Percentiles rank a stretch among this genome's conserved stretches.
phyloP scores from a whole-genome alignment of 2,113 vertebrate genomes.

The Potamarius usumacintae region DNA sequence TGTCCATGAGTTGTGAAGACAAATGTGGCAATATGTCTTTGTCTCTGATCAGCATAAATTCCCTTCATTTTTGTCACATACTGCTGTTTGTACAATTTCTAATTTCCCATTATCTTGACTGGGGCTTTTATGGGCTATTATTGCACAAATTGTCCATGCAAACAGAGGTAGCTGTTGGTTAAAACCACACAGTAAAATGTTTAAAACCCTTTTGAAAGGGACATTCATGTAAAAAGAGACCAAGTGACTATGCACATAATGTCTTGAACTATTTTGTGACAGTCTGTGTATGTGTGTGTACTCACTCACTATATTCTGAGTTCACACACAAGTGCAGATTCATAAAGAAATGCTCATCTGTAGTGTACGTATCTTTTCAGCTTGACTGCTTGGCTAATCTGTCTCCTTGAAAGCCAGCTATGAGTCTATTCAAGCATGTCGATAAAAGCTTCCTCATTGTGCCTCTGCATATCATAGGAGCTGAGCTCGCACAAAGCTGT shows the following conservation, averaged over 20 bases:
- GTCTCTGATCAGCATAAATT: constrained; percentile 52
- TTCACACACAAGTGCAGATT: neutral
- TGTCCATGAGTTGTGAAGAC: constrained; percentile 55
- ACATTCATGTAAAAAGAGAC: neutral
- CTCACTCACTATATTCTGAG: neutral
- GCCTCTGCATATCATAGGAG: constrained; percentile 48
- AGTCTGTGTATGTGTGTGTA: neutral
- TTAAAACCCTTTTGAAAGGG: neutral
- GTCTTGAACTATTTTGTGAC: neutral
- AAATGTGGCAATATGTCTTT: constrained; percentile 50
- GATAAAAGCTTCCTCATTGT: constrained; percentile 49
- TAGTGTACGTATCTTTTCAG: constrained; percentile 41
- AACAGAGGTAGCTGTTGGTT: constrained; percentile 8
- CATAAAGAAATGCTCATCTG: constrained; percentile 25
- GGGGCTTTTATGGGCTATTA: neutral
- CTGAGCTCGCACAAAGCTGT: constrained; percentile 42
- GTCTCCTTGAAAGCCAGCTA: constrained; percentile 57
- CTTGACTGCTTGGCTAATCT: constrained; percentile 52
- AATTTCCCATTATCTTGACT: constrained; percentile 7
- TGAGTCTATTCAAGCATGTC: constrained; percentile 59
- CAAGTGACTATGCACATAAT: neutral
- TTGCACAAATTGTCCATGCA: neutral
- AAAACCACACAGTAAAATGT: neutral
- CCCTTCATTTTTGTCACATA: constrained; percentile 40
- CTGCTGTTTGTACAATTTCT: constrained; percentile 40